Evolutionary conservation across 2,797 vertebrate species (phyloP).

Genomic region (Catamblyrhynchus diadema): DNA sequence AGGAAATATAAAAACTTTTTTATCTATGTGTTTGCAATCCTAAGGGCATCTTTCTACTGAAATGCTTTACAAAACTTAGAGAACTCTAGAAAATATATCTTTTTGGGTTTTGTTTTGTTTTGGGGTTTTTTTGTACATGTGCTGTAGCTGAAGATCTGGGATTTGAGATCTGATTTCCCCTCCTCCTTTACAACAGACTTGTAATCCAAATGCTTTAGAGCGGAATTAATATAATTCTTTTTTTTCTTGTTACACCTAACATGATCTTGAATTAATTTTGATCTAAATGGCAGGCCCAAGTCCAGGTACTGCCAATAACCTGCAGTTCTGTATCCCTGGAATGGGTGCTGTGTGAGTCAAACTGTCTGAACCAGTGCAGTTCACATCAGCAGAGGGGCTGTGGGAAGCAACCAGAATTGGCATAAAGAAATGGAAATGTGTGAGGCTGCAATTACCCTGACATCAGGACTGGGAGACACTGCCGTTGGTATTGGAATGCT

Average conservation of each 20-base stretch:
- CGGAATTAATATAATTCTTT: background rate
- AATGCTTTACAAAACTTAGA: background rate
- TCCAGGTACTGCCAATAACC: background rate
- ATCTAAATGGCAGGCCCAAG: background rate
- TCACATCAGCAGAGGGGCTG: background rate
- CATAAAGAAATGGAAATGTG: slow-evolving; percentile 12
- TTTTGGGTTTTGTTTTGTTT: no score
- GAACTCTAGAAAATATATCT: background rate
- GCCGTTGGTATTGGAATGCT: slow-evolving; percentile 21
- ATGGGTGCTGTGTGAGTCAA: background rate
- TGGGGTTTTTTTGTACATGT: background rate
- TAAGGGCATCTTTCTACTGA: background rate
- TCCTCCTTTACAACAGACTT: background rate
- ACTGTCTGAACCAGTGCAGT: background rate
- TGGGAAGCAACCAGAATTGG: slow-evolving; percentile 6
- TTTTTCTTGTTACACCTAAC: background rate
- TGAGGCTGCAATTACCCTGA: background rate
- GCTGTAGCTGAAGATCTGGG: background rate
- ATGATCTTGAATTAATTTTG: background rate
- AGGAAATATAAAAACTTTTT: background rate
- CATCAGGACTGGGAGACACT: background rate
- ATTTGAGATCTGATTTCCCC: background rate
- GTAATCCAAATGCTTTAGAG: background rate
- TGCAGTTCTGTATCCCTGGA: background rate
- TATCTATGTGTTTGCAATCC: accelerated